A percentile compares a stretch with the other conserved stretches of the same genome.
Conservation (phyloP, 2,113 vertebrate species). For the Oreochromis aureus region DNA sequence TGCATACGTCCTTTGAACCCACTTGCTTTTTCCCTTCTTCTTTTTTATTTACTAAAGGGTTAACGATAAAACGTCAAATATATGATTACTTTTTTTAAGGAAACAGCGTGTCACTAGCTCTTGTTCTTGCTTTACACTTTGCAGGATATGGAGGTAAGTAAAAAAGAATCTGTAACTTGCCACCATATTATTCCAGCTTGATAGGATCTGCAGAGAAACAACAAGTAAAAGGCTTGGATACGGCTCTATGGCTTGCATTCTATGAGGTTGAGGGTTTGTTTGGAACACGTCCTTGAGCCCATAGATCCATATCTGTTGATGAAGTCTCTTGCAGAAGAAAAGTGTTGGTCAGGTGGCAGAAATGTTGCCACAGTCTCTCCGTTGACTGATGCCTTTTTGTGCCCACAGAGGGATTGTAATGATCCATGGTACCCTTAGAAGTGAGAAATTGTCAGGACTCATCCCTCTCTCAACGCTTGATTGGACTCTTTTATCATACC, state of each 20-base stretch:
- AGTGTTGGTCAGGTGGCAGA: constrained; percentile 19
- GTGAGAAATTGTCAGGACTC: constrained; percentile 36
- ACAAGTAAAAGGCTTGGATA: constrained; percentile 9
- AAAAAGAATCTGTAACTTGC: constrained; percentile 34
- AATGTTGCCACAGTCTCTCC: constrained; percentile 20
- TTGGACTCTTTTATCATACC: background rate
- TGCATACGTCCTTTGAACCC: background rate
- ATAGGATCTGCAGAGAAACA: constrained; percentile 38
- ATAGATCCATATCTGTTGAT: constrained; percentile 76
- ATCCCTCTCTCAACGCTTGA: constrained; percentile 32
- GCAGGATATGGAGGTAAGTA: constrained; percentile 23
- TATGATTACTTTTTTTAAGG: constrained; percentile 23
- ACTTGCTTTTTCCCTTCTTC: background rate
- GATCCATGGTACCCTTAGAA: constrained; percentile 30
- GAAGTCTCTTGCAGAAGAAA: constrained; percentile 57
- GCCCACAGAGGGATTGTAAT: constrained; percentile 47
- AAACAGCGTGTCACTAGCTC: background rate
- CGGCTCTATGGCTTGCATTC: background rate
- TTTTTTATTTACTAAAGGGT: background rate
- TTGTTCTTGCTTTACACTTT: constrained; percentile 24
- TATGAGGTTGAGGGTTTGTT: constrained; percentile 44
- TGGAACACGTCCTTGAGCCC: constrained; percentile 36
- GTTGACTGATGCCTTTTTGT: constrained; percentile 39
- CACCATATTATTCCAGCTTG: background rate
- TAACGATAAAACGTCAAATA: constrained; percentile 36